Percentiles rank a stretch among this genome's conserved stretches.
Evolutionary conservation across 2,113 vertebrate species (phyloP).

Genomic region (Empidonax traillii): DNA sequence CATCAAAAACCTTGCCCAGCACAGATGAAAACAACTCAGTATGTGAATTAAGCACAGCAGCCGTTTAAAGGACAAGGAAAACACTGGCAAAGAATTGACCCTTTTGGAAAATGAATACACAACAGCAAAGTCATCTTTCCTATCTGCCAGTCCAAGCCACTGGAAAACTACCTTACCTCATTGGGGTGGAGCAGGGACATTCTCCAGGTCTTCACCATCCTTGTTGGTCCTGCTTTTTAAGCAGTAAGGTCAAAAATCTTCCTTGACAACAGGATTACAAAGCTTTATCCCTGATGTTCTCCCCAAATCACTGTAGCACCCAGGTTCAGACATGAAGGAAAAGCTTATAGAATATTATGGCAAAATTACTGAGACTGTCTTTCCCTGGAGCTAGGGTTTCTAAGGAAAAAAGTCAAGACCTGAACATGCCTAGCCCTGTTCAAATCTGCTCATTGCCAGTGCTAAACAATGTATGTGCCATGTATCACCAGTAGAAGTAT

Average conservation of each 20-base stretch:
- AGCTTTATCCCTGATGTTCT: not conserved
- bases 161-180: constrained; percentile 1
- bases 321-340: not conserved
- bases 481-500: not conserved
- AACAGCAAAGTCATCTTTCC: not conserved
- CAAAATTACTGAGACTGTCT: not conserved
- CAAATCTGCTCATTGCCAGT: not conserved
- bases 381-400: not conserved
- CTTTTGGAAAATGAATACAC: not conserved
- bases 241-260: not conserved
- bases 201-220: not conserved
- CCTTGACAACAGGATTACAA: not conserved
- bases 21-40: not conserved
- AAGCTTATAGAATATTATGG: not conserved
- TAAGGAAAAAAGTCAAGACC: not conserved
- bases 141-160: not conserved
- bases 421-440: not conserved
- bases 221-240: not conserved
- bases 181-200: not conserved
- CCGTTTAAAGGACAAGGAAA: not conserved
- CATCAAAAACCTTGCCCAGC: not conserved
- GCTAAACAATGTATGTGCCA: not conserved
- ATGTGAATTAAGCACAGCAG: not conserved
- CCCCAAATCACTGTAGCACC: not conserved
- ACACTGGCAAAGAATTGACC: not conserved